phyloP scores from a whole-genome alignment of 2,113 vertebrate genomes.

The Prunella himalayana region DNA sequence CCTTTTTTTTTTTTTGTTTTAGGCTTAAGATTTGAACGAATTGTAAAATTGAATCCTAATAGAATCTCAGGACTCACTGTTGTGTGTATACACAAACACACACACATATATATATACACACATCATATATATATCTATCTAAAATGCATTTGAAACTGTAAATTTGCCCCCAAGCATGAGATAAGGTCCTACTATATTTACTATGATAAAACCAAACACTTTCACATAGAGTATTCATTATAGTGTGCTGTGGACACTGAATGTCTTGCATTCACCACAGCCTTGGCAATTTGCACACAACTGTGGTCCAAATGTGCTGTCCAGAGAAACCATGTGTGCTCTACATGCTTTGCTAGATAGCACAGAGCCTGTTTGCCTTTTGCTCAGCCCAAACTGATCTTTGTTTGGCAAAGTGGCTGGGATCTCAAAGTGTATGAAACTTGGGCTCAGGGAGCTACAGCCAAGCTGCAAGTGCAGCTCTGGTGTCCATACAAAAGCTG shows the following conservation, averaged over 20 bases:
- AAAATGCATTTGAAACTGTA: not conserved
- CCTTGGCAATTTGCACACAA: not conserved
- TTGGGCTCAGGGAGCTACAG: not conserved
- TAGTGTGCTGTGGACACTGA: not conserved
- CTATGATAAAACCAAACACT: not conserved
- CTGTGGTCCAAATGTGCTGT: not conserved
- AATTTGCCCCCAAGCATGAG: not conserved
- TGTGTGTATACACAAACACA: not conserved
- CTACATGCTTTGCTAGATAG: not conserved
- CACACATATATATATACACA: not conserved
- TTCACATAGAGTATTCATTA: not conserved
- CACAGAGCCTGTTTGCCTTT: not conserved
- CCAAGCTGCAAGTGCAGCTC: not conserved
- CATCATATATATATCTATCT: rapidly evolving
- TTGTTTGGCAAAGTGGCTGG: not conserved
- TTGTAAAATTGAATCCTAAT: not conserved
- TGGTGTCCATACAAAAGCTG: not conserved
- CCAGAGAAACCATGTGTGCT: not conserved
- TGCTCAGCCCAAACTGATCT: not conserved
- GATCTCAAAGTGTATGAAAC: not conserved
- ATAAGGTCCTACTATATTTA: not conserved
- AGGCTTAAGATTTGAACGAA: not conserved
- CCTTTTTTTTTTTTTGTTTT: not conserved
- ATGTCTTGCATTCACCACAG: not conserved
- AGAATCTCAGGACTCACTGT: constrained; percentile 4